phyloP scores from a whole-genome alignment of 2,797 vertebrate species.

The Propithecus deckenii region DNA sequence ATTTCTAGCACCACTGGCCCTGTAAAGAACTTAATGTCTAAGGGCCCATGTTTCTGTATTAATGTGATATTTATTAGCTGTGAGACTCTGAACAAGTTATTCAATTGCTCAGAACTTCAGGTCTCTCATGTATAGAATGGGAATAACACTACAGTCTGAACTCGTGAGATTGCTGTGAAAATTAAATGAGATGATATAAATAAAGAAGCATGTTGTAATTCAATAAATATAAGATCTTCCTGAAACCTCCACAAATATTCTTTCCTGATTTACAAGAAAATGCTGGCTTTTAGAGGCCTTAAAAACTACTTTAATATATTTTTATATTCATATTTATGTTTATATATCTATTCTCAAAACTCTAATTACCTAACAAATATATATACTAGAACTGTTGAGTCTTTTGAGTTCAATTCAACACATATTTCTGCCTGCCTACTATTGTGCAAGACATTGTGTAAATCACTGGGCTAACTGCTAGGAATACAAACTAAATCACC shows the following conservation, averaged over 20 bases:
- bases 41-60: background rate
- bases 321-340: background rate
- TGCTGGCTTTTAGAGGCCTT: background rate
- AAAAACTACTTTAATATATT: background rate
- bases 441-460: background rate
- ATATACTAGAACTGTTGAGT: conserved; percentile 3
- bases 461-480: background rate
- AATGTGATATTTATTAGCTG: background rate
- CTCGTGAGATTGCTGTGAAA: background rate
- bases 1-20: background rate
- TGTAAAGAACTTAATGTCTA: background rate
- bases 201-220: background rate
- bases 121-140: background rate
- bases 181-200: background rate
- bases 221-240: background rate
- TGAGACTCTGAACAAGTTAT: background rate
- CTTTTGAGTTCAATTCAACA: background rate
- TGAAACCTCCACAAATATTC: background rate
- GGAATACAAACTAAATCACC: background rate
- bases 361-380: background rate
- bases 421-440: background rate
- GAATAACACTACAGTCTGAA: background rate
- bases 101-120: background rate
- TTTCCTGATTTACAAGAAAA: background rate
- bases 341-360: background rate